Evolutionary conservation across 2,113 vertebrate species (phyloP).

Genomic region (Bubalus kerabau): DNA sequence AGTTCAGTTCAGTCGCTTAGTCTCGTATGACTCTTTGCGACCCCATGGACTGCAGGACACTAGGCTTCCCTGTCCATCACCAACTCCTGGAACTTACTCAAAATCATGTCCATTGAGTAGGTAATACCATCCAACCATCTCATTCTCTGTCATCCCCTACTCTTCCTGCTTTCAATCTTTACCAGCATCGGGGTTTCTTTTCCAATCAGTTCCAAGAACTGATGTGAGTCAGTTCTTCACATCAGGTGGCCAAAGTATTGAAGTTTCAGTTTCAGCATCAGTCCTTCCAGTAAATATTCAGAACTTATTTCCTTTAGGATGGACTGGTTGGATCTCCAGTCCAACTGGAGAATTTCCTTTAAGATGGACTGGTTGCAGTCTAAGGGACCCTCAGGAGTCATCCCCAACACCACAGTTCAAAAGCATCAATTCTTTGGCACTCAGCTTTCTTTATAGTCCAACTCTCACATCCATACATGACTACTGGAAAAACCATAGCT

Average conservation of each 20-base stretch:
- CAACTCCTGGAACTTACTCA: neutral
- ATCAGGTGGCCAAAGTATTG: neutral
- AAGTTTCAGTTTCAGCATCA: neutral
- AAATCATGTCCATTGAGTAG: neutral
- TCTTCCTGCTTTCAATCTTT: neutral
- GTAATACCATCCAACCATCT: neutral
- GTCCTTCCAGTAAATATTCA: neutral
- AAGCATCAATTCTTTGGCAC: neutral
- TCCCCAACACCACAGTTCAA: neutral
- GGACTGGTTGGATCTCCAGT: neutral
- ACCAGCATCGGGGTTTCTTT: neutral
- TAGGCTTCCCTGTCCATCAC: neutral
- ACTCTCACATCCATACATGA: neutral
- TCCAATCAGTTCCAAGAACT: no score
- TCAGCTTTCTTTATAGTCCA: neutral
- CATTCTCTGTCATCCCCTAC: neutral
- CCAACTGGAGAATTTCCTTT: neutral
- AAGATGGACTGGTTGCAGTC: neutral
- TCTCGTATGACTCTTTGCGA: fast-evolving
- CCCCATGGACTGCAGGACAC: neutral
- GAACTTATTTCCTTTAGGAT: neutral
- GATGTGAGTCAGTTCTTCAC: neutral
- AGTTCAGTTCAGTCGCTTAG: neutral
- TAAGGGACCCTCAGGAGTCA: neutral
- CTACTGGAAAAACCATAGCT: neutral